Conservation (phyloP, 92 coral and sea anemone genomes). For the Ricordea florida region DNA sequence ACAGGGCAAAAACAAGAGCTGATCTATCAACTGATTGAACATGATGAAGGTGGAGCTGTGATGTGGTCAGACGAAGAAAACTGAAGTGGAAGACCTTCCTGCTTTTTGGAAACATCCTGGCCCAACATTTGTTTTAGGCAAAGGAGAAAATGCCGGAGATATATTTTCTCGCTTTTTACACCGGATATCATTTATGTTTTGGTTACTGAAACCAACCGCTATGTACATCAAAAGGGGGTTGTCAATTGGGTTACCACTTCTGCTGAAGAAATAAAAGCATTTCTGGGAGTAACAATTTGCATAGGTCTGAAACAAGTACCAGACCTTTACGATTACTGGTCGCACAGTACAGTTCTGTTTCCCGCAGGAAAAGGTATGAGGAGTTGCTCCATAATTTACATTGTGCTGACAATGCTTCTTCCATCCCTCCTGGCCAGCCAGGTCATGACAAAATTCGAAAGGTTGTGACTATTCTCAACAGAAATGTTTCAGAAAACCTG, state of each 20-base stretch:
- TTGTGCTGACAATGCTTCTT: not conserved
- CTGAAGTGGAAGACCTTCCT: slow-evolving; percentile 20
- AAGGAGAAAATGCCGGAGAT: not conserved
- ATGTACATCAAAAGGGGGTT: not conserved
- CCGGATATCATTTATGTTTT: not conserved
- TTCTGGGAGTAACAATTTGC: slow-evolving; percentile 28
- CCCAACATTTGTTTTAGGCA: slow-evolving; percentile 8
- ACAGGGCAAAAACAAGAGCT: slow-evolving; percentile 16
- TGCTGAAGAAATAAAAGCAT: slow-evolving; percentile 9
- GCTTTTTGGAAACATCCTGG: slow-evolving; percentile 12
- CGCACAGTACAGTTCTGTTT: slow-evolving; percentile 1
- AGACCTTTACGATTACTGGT: slow-evolving; percentile 1
- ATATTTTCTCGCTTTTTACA: slow-evolving; percentile 11
- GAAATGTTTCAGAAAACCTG: not conserved
- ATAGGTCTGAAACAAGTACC: slow-evolving; percentile 7
- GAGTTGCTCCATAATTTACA: slow-evolving; percentile 11
- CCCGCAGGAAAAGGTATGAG: slow-evolving; percentile 13
- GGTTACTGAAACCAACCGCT: slow-evolving; percentile 17
- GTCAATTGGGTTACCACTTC: not conserved
- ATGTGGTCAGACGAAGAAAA: slow-evolving; percentile 20
- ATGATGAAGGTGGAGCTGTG: slow-evolving; percentile 9
- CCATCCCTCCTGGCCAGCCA: not conserved
- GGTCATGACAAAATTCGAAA: not conserved
- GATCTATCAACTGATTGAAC: slow-evolving; percentile 9
- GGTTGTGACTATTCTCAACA: not conserved